Evolutionary conservation across 2,888 invertebrate genomes (phyloP), one percentile per base, ranked within the genome.

Genomic region (Dastarcus helophoroides): DNA sequence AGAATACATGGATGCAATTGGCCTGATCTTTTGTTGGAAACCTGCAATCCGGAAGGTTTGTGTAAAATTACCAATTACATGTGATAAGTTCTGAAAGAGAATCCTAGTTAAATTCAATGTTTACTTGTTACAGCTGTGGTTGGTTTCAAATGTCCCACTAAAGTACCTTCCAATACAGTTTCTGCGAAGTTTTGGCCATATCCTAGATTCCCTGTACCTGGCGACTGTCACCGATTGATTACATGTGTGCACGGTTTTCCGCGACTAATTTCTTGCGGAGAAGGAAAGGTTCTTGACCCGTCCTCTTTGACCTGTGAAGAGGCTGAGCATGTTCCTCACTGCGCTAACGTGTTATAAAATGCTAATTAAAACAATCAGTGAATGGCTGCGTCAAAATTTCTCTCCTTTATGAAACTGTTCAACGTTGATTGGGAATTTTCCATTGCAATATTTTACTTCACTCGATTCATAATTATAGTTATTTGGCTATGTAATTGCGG

Each of bases 111-210:
- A 23, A 26, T 6, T 10, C 6, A 5, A 8, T 13, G 25, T 17
- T 39, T 32, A 16, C 31, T 30, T 22, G 46, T 59, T 59, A 38
- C 65, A 83, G 86, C 83, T 48, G 80, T 91, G 34, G 79, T 90
- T 37, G 90, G 90, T 31, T 91, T 91, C 72, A 85, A 85, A 52
- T 91, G 91, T 57, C 91, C 91, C 15, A 73, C 76, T 2, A 84
- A 86, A 56, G 76, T 88, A 25, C 83, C 85, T 16, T 72, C 82
- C 3, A 73, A 80, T 54, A 77, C 81, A 9, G 73, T 79, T 34
- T 78, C 88, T 3, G 86, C 88, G 29, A 84, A 80, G 57, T 91
- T 89, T 70, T 85, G 86, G 81, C 91, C 91, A 0, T 89, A 76
- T 71, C 91, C 91, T 16, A 74, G 91, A 43, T 91, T 88, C 67